Evolutionary conservation across 2,797 vertebrate genomes (phyloP).

Genomic region (Myotis vivesi): DNA sequence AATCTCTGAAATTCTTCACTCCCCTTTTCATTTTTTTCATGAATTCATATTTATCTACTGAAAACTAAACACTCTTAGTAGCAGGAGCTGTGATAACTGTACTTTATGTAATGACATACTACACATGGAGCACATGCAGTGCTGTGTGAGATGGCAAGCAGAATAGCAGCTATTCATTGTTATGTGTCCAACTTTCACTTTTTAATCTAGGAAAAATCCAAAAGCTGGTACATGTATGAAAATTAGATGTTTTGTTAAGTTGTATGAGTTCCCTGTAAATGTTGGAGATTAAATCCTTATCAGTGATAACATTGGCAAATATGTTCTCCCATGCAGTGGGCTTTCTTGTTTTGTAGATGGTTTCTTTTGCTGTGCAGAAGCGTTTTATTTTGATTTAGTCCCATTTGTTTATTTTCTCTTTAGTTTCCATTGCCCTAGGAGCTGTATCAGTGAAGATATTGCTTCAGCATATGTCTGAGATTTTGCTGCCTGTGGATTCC

Average conservation of each 20-base stretch:
- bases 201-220: not conserved
- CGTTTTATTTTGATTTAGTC: too few relatives aligned
- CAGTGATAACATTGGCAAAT: too few relatives aligned
- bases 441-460: too few relatives aligned
- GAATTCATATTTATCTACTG: not conserved
- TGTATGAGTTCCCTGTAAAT: too few relatives aligned
- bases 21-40: not conserved
- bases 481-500: too few relatives aligned
- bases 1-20: not conserved
- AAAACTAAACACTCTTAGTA: not conserved
- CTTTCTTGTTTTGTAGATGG: not conserved
- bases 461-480: too few relatives aligned
- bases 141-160: not conserved
- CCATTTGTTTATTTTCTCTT: too few relatives aligned
- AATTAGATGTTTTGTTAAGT: not conserved
- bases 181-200: not conserved
- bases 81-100: not conserved
- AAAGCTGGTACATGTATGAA: not conserved
- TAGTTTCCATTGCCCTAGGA: too few relatives aligned
- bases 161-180: not conserved
- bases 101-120: not conserved
- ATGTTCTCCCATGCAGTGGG: too few relatives aligned
- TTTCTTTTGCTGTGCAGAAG: too few relatives aligned
- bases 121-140: fast-evolving
- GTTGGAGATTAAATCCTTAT: too few relatives aligned